Percentiles rank a stretch among this genome's conserved stretches.
These are phyloP conservation scores for Scaptomyza tumidula DNA, from an alignment of 2,888 invertebrate genomes.

Conservation along the genomic window DNA sequence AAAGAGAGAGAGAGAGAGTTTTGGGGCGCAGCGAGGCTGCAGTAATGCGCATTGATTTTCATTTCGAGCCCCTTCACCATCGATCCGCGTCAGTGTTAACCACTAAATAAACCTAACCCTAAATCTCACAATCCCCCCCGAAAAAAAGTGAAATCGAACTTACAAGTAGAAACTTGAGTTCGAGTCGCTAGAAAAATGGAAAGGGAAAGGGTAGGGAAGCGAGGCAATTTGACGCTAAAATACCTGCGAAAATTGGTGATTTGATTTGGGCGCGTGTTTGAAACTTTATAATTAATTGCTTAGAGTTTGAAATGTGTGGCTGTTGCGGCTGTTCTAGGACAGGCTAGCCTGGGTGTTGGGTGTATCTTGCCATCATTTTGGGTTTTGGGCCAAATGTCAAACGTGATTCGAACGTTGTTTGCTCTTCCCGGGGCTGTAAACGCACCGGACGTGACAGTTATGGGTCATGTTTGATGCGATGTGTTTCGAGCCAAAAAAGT, in stretches of 20 bases:
- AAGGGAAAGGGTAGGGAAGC: background rate
- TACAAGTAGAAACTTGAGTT: slow-evolving; percentile 6
- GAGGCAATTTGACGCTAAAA: slow-evolving; percentile 60
- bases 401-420: slow-evolving; percentile 75
- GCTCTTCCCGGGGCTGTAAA: slow-evolving; percentile 33
- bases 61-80: slow-evolving; percentile 44
- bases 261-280: slow-evolving; percentile 60
- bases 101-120: slow-evolving; percentile 14
- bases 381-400: slow-evolving; percentile 57
- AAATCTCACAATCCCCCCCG: slow-evolving; percentile 21
- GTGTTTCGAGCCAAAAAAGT: slow-evolving; percentile 30
- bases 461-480: slow-evolving; percentile 67
- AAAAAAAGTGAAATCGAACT: slow-evolving; percentile 5
- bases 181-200: background rate
- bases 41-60: slow-evolving; percentile 79
- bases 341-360: background rate
- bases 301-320: slow-evolving; percentile 36
- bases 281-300: slow-evolving; percentile 79
- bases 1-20: slow-evolving; percentile 17
- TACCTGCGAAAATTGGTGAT: slow-evolving; percentile 70
- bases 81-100: slow-evolving; percentile 36
- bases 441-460: slow-evolving; percentile 72
- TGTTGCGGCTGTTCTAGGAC: slow-evolving; percentile 5
- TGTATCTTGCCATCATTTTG: slow-evolving; percentile 32
- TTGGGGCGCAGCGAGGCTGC: slow-evolving; percentile 73